Base-by-base conservation (phyloP, 1,140 invertebrate species). In the Drosophila mayri region DNA sequence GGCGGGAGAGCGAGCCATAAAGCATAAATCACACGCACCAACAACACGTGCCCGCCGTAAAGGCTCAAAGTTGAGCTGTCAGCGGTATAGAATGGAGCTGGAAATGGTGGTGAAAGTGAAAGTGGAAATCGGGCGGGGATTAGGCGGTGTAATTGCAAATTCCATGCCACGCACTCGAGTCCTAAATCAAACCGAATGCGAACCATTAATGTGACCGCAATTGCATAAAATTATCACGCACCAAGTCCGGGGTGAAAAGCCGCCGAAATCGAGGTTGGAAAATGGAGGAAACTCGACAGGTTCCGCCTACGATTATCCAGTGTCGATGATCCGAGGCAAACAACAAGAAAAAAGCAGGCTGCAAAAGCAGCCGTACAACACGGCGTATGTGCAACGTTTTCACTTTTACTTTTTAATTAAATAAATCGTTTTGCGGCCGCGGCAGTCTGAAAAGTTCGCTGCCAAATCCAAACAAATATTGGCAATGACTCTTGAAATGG, bases 211-310 rank as follows among this genome's bases (percentile, higher is more conserved):
- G 81, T 80, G 80, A 55, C 76, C 84, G 57, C 77, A 85, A 85
- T 88, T 81, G 85, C 81, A 81, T 76, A 79, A 77, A 90, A 73
- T 84, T 78, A 81, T 88, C 85, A 90, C 85, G 81, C 81, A 75
- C 59, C 40, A 49, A 46, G 37, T 18, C 7, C 49, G 37, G 41
- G 30, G 37, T 47, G 63, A 50, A 43, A 54, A 40, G 58, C 43
- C 28, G 32, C n/a, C 25, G 40, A 30, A 38, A 12, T 40, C 3
- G 9, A 16, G 28, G 16, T 9, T 41, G 16, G 16, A 32, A 71
- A 49, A 32, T 18, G 20, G 28, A 18, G 62, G 16, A 65, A 25
- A 10, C 20, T 41, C 28, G 35, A 4, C 47, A 66, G 38, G 63
- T 67, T 68, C 46, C 46, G 44, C 44, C n/a, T 14, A 7, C 64